Conservation (phyloP, 2,113 vertebrate genomes). For the Oxyruncus cristatus region DNA sequence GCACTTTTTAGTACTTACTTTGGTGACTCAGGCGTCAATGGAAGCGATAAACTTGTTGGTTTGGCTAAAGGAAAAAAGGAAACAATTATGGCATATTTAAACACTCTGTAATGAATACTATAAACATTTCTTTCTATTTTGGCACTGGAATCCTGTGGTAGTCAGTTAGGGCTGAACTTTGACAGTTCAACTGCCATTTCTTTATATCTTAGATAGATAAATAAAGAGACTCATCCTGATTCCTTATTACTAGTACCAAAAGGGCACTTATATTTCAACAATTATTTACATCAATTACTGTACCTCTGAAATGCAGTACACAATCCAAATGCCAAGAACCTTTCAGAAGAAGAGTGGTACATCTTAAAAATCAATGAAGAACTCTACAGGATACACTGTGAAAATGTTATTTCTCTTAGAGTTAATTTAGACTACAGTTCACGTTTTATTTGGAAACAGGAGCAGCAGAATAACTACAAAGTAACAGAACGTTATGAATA, state of each 20-base stretch:
- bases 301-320: not conserved
- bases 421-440: constrained; percentile 71
- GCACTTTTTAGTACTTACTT: constrained; percentile 98
- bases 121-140: not conserved
- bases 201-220: not conserved
- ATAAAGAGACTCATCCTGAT: not conserved
- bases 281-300: constrained; percentile 25
- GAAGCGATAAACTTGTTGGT: constrained; percentile 99
- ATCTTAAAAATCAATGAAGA: constrained; percentile 29
- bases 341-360: not conserved
- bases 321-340: not conserved
- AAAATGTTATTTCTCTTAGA: constrained; percentile 61
- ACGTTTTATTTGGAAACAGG: constrained; percentile 68
- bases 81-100: constrained; percentile 58
- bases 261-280: not conserved
- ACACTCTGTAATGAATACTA: not conserved
- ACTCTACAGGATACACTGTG: constrained; percentile 46
- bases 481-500: constrained; percentile 80
- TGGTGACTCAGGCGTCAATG: constrained; percentile 99
- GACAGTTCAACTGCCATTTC: not conserved
- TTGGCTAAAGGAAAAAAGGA: constrained; percentile 90
- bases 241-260: not conserved
- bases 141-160: not conserved
- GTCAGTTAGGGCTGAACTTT: not conserved
- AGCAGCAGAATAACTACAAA: constrained; percentile 69